Evolutionary conservation across 1,140 invertebrate species (phyloP), one percentile per base, ranked within the genome.

Genomic region (Pseudoatta argentina): DNA sequence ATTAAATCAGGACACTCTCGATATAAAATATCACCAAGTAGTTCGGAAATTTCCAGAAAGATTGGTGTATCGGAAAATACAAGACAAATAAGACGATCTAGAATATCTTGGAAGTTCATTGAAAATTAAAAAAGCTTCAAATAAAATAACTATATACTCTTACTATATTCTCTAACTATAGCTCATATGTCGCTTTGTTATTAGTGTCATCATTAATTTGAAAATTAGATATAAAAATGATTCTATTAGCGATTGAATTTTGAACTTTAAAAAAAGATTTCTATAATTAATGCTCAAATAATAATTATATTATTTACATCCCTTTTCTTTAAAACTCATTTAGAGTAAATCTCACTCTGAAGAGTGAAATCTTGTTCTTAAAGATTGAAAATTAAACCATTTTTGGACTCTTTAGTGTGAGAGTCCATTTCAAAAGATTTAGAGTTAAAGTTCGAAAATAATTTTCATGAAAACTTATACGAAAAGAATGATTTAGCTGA

Each of bases 21-120:
- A 82, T 61, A 73, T 72, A 72, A 72, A 82, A 81, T 71, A 71
- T 61, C 30, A 55, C 14, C 79, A 82, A 48, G 34, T 72, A 27
- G 12, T 39, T 66, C 27, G 79, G 24, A 73, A 72, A 72, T 72
- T 59, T 71, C 44, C 24, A 82, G 67, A 48, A 59, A 72, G 53
- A 44, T 59, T 48, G 77, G 51, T 27, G 14, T 24, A 69, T 81
- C 64, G 66, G 66, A 71, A 71, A 71, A 71, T 44, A 39, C 16
- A 51, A 14, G 21, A 44, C 30, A 69, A 30, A 55, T 55, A 69
- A 44, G 39, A 81, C 78, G 18, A 48, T 78, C 18, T 71, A 51
- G 53, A 27, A 44, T 34, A 27, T 57, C 64, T 71, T 44, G 30
- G 39, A 21, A 71, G 16, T 69, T 69, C 48, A 69, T 81, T 69